Evolutionary conservation across 2,888 invertebrate genomes (phyloP).

Genomic region (Lepidochrysops patricia): DNA sequence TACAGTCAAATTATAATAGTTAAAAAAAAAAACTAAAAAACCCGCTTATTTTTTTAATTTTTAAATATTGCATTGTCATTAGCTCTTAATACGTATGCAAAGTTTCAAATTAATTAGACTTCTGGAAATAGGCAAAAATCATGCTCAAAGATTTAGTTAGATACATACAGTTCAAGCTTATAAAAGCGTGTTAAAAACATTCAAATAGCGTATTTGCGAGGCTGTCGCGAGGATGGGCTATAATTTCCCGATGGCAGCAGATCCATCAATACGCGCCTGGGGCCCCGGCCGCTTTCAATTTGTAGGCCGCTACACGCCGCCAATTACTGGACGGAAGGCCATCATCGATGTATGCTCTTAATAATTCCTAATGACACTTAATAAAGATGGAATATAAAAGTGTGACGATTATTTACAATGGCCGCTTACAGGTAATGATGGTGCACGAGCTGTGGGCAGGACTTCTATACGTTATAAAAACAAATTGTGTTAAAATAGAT

Average conservation of each 20-base stretch:
- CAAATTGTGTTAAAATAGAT: not conserved
- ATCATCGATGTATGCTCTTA: constrained; percentile 68
- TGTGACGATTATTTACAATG: constrained; percentile 63
- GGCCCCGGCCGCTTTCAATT: constrained; percentile 72
- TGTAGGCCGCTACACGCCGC: constrained; percentile 67
- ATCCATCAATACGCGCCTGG: constrained; percentile 70
- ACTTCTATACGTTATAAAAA: not conserved
- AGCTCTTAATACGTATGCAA: no score
- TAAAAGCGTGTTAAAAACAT: no score
- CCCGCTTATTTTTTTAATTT: no score
- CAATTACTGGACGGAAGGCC: constrained; percentile 73
- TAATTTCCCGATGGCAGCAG: constrained; percentile 71
- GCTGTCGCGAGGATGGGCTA: constrained; percentile 70
- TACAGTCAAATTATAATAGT: no score
- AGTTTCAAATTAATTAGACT: no score
- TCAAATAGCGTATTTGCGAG: no score
- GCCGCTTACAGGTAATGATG: constrained; percentile 39
- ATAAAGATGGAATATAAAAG: constrained; percentile 70
- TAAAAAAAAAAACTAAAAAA: no score
- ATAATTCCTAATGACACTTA: constrained; percentile 73
- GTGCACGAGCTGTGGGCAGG: not conserved
- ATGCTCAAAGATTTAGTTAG: no score
- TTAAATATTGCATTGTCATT: no score
- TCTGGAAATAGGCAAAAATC: no score
- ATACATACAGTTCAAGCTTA: no score